Evolutionary conservation across 1,140 invertebrate genomes (phyloP), one percentile per base, ranked within the genome.

Genomic region (Ylistrum balloti): DNA sequence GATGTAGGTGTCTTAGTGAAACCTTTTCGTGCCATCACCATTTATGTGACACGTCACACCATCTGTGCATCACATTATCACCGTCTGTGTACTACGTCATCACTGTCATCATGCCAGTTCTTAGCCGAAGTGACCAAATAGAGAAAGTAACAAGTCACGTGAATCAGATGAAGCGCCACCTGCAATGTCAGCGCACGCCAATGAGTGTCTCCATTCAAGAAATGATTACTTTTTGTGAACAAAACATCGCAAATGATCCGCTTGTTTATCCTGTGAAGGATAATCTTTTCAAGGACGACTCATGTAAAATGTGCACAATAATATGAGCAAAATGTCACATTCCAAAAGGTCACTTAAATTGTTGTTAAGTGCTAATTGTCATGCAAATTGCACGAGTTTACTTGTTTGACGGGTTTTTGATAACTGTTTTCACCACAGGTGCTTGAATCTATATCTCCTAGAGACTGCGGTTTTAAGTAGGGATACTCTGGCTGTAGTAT

Each of bases 211-310:
- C 93, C 20, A 90, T 93, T 17, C 41, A 89, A 15, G 91, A 93
- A 74, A 87, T 93, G 74, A 88, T 93, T 17, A 35, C 88, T 32
- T 93, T 90, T 89, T 93, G 93, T 89, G 85, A 90, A 87, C 88
- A 92, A 56, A 28, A 48, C 33, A 87, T 88, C 28, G 45, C 85
- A 7, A 88, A 90, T 32, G 93, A 93, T 41, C 93, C 93, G 22
- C 86, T 93, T 11, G 90, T 93, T 10, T 41, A 91, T 87, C 92
- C 93, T 28, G 92, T 93, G 9, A 93, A 92, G 45, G 93, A 93
- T 15, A 93, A 93, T 33, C 93, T 90, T 13, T 93, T 93, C 86
- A 92, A 92, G 38, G 92, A 91, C 20, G 91, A 93, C 90, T n/a
- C 56, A 0, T 74, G 56, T 74, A 92, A 91, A 87, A 87, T 33